Base-by-base conservation (phyloP, 2,888 invertebrate species). In the Andrena bicolor region DNA sequence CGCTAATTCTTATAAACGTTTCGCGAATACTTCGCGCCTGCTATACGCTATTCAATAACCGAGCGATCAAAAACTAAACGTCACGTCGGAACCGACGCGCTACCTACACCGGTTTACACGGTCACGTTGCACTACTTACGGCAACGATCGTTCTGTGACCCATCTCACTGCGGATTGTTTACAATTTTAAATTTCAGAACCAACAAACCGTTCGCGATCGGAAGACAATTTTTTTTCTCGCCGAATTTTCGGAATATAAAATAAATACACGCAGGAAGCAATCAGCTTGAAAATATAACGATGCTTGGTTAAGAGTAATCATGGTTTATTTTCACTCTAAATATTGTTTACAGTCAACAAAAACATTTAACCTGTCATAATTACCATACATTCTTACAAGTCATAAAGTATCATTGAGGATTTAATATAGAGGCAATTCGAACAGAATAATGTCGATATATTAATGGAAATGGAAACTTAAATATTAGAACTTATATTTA, bases 11-110 rank as follows among this genome's bases (percentile, higher is more conserved):
- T 28, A 61, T 32, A n/a, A 49, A 70, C 56, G 56, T n/a, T 56
- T 26, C 66, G 68, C 35, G 32, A 73, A 53, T 60, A 28, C 30
- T 53, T 63, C 60, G 49, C 28, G 69, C 23, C 28, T 32, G 48
- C 35, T 16, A 53, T 51, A 64, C 26, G 20, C 23, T 48, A 51
- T 64, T 66, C 63, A 5, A 26, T 30, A 26, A 28, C 35, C 60
- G 28, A 49, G 2, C 73, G 74, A 75, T 69, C 72, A 73, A 85
- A 90, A 90, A 70, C 76, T 84, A 88, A 88, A 86, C 85, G 88
- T 90, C 89, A 90, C 88, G 90, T 90, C 88, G 68, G 68, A 82
- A 89, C 84, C 73, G 90, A 87, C 88, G 90, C 90, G 83, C 84
- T 87, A 79, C 82, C 85, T 87, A 81, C 56, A 64, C 49, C 35